These are phyloP conservation scores for Luffia ferchaultella DNA, from an alignment of 2,888 invertebrate genomes.

Conservation along the genomic window DNA sequence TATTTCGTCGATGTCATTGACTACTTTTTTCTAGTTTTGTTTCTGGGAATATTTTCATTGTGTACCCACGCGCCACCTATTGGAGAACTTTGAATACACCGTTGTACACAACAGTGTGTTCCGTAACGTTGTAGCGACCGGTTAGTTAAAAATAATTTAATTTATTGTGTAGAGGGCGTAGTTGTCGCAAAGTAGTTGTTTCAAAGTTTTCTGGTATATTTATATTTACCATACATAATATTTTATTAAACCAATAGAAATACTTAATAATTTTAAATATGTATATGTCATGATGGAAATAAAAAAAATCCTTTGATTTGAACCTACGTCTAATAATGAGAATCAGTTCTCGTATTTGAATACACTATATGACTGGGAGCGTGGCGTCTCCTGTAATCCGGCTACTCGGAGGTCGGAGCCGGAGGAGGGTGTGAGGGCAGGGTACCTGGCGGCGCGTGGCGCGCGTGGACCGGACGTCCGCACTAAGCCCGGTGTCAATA, in stretches of 20 bases:
- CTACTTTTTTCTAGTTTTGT: too few species aligned
- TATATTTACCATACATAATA: too few species aligned
- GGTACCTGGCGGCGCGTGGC: conserved; percentile 39
- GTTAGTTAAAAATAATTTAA: too few species aligned
- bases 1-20: too few species aligned
- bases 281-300: neutral
- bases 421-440: conserved; percentile 94
- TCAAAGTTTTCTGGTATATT: too few species aligned
- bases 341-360: conserved; percentile 19
- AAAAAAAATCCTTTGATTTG: conserved; percentile 1
- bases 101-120: too few species aligned
- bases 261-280: neutral
- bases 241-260: neutral
- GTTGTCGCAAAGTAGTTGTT: too few species aligned
- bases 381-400: conserved; percentile 99
- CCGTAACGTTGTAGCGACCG: too few species aligned
- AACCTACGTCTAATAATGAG: neutral
- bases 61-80: too few species aligned
- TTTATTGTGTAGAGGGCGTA: too few species aligned
- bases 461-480: conserved; percentile 84
- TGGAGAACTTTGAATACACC: too few species aligned
- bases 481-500: conserved; percentile 98
- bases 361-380: conserved; percentile 93
- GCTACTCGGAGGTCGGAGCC: conserved; percentile 92
- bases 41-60: too few species aligned